These are phyloP conservation scores for Arnoldichthys spilopterus DNA, from an alignment of 2,797 vertebrate species.

Conservation along the genomic window DNA sequence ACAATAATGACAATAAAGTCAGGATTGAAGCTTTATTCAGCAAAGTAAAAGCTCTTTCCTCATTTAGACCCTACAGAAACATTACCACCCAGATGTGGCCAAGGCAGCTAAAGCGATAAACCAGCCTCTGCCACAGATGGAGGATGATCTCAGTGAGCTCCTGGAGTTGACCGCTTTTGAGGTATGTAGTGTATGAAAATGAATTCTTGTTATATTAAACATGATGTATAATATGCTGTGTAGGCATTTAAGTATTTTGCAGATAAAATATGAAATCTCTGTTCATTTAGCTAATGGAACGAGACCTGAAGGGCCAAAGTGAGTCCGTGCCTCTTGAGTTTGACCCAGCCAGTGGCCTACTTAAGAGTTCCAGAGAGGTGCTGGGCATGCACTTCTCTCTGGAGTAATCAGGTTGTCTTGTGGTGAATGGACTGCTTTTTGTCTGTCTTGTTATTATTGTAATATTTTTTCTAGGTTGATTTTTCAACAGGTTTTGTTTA, in stretches of 20 bases:
- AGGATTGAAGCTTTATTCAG: background rate
- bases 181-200: conserved; percentile 68
- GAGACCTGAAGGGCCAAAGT: conserved; percentile 79
- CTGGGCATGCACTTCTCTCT: conserved; percentile 84
- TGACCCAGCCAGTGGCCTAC: conserved; percentile 78
- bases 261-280: conserved; percentile 20
- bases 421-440: background rate
- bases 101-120: conserved; percentile 85
- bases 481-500: conserved; percentile 6
- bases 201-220: background rate
- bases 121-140: conserved; percentile 75
- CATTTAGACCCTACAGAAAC: conserved; percentile 87
- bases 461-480: background rate
- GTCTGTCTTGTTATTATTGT: background rate
- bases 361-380: conserved; percentile 79
- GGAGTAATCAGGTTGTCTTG: conserved; percentile 59
- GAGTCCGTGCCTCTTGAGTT: conserved; percentile 86
- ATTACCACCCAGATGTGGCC: conserved; percentile 92
- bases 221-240: background rate
- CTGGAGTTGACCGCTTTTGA: conserved; percentile 86
- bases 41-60: background rate
- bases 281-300: conserved; percentile 86
- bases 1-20: too few species aligned
- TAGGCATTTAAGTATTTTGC: background rate
- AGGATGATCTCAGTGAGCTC: conserved; percentile 83